Evolutionary conservation across 2,888 invertebrate species (phyloP), one percentile per base, ranked within the genome.

Genomic region (Lasioglossum figueresi): DNA sequence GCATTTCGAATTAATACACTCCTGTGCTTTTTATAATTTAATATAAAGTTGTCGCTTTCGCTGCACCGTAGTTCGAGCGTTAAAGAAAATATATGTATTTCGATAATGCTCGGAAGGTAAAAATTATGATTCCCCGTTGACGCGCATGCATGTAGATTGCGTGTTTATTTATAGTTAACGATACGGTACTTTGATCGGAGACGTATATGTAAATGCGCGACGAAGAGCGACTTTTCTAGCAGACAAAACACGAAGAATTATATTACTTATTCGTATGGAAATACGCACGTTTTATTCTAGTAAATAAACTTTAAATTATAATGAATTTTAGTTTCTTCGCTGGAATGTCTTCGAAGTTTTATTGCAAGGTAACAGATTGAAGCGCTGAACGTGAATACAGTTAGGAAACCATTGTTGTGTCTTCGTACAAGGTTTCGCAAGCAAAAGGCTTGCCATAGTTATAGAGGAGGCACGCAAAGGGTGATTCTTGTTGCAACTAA

Each of bases 101-200:
- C 5, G 10, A 40, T 80, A 19, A 31, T 16, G 37, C 27, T 23
- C 63, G 23, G 16, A 52, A 56, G 63, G 45, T 52, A 80, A 80
- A 23, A 80, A 52, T 66, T 80, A 34, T 34, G 73, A 80, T 80
- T 73, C 16, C 72, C n/a, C 37, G 31, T 81, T 37, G 59, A 48
- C 40, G 37, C 37, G 6, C 27, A 23, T 34, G 34, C 27, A 66
- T 73, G 34, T 52, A 72, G 37, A n/a, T 34, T 8, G n/a, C 4
- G 27, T 6, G 45, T 40, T 31, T 82, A 82, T 66, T 82, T 82
- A 82, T 82, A 80, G 66, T 40, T 48, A n/a, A 23, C 1, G 23
- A 43, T 81, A 27, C 31, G 37, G 31, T 31, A 66, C 31, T 14
- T 31, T 80, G 71, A 40, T 73, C 70, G 19, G 31, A 72, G 34